Evolutionary conservation across 1,140 invertebrate genomes (phyloP).

Genomic region (Potamilus streckersoni): DNA sequence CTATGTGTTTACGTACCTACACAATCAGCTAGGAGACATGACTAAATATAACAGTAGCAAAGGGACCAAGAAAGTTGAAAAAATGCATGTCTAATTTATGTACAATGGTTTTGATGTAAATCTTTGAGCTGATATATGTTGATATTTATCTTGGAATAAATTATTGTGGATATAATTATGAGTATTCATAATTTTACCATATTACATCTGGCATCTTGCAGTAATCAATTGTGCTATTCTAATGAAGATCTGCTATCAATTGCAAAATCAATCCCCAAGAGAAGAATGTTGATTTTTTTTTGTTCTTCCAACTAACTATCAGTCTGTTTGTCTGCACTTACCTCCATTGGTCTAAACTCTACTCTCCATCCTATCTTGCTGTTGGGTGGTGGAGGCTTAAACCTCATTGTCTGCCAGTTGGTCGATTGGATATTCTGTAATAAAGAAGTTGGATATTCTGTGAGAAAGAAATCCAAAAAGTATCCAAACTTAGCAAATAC

Average conservation of each 20-base stretch:
- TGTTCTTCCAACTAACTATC: not conserved
- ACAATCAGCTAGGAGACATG: no score
- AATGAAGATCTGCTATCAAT: not conserved
- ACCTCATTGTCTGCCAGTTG: slow-evolving; percentile 99
- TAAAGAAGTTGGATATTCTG: slow-evolving; percentile 2
- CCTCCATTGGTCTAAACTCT: slow-evolving; percentile 98
- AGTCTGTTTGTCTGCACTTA: slow-evolving; percentile 27
- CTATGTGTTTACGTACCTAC: no score
- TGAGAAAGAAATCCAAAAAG: not conserved
- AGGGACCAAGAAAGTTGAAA: no score
- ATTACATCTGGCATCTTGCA: not conserved
- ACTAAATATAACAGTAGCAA: no score
- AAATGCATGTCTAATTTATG: no score
- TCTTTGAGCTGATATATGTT: no score
- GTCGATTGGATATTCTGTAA: slow-evolving; percentile 98
- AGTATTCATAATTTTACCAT: not conserved
- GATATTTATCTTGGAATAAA: no score
- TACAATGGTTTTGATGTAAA: no score
- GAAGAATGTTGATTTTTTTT: not conserved
- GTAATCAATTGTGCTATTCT: not conserved
- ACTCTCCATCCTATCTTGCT: slow-evolving; percentile 96
- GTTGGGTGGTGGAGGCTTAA: slow-evolving; percentile 92
- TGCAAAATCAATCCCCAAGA: not conserved
- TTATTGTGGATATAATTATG: not conserved
- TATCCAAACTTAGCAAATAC: no score